A percentile compares a stretch with the other conserved stretches of the same genome.
Evolutionary conservation across 1,140 invertebrate species (phyloP).

Genomic region (Nephila pilipes): DNA sequence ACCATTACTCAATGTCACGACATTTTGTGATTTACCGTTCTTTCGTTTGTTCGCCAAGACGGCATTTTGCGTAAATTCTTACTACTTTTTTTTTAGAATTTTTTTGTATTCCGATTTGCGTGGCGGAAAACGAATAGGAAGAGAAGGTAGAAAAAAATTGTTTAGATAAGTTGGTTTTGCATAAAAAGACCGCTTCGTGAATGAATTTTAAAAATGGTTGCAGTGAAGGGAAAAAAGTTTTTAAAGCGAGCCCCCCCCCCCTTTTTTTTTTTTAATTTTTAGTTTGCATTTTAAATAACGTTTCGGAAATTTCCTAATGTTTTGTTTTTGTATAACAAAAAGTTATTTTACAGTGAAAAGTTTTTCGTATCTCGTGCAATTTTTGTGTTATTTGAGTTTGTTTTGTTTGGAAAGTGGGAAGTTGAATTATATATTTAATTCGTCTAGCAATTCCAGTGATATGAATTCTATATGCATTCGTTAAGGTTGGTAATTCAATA

Average conservation of each 20-base stretch:
- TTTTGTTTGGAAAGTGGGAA: too few relatives aligned
- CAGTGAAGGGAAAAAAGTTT: not conserved
- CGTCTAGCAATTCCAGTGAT: too few relatives aligned
- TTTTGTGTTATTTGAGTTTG: too few relatives aligned
- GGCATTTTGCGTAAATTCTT: not conserved
- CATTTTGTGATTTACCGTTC: constrained; percentile 46
- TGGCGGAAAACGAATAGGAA: not conserved
- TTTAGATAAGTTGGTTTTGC: not conserved
- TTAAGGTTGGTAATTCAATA: too few relatives aligned
- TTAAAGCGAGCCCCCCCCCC: too few relatives aligned
- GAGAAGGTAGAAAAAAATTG: not conserved
- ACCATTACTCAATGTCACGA: constrained; percentile 70
- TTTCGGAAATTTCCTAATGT: constrained; percentile 6
- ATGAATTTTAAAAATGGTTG: not conserved
- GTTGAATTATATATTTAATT: too few relatives aligned
- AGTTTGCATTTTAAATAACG: constrained; percentile 13
- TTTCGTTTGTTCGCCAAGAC: not conserved
- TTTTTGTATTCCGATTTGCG: not conserved
- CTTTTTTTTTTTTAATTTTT: not conserved
- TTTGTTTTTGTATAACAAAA: not conserved
- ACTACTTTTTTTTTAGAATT: not conserved
- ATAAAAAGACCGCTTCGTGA: not conserved
- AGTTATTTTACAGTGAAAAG: too few relatives aligned
- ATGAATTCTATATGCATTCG: too few relatives aligned
- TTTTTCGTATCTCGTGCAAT: too few relatives aligned